Conservation (phyloP, 2,113 vertebrate species). For the Microcebus jonahi region DNA sequence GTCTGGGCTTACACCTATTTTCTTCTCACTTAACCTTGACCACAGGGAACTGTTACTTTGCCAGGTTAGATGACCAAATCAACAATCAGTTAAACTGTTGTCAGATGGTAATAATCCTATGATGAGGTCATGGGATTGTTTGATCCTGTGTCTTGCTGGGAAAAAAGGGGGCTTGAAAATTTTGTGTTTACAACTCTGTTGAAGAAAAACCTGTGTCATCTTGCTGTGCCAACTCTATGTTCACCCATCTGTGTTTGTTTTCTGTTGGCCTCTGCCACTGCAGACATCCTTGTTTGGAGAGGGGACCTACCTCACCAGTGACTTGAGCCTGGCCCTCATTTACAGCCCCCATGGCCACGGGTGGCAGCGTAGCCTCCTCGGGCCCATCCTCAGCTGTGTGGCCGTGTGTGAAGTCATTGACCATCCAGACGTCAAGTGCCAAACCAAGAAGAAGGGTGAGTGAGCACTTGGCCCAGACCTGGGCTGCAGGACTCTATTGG, state of each 20-base stretch:
- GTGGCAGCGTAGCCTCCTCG: constrained; percentile 92
- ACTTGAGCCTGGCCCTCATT: constrained; percentile 97
- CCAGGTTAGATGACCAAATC: neutral
- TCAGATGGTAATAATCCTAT: neutral
- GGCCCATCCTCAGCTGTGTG: constrained; percentile 94
- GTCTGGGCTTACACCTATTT: neutral
- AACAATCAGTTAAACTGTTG: neutral
- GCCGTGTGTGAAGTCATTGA: constrained; percentile 98
- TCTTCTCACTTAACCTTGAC: constrained; percentile 9
- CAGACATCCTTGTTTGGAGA: constrained; percentile 98
- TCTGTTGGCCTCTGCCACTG: constrained; percentile 62
- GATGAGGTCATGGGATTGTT: neutral
- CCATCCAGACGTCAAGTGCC: constrained; percentile 98
- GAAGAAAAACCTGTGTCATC: neutral
- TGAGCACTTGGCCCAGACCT: neutral
- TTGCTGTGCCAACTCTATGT: neutral
- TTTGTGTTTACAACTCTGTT: neutral
- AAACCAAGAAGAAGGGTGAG: constrained; percentile 96
- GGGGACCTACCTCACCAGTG: constrained; percentile 98
- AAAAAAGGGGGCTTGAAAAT: neutral
- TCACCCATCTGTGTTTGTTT: neutral
- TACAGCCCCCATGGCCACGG: constrained; percentile 95
- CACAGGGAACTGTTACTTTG: neutral
- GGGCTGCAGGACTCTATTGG: neutral
- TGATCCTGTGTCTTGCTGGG: neutral